Percentiles rank a stretch among this genome's conserved stretches.
phyloP scores from a whole-genome alignment of 2,797 vertebrate species.

The Rhinella marina region DNA sequence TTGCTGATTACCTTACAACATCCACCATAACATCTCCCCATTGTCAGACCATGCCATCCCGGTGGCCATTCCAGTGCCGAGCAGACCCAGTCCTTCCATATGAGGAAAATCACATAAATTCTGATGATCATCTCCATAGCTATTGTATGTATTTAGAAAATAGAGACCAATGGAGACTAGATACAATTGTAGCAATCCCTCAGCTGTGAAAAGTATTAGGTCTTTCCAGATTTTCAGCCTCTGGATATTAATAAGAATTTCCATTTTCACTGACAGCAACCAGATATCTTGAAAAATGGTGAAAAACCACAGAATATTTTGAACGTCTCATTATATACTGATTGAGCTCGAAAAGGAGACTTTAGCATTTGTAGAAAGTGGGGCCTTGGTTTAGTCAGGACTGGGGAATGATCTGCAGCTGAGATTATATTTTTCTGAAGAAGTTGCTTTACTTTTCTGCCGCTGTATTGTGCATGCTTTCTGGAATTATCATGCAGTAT shows the following conservation, averaged over 20 bases:
- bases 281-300: not conserved
- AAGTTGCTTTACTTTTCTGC: not conserved
- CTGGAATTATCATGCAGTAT: not conserved
- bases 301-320: not conserved
- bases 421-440: not conserved
- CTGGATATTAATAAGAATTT: not conserved
- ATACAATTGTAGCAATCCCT: not conserved
- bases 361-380: not conserved
- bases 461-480: not conserved
- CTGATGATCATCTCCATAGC: not conserved
- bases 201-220: not conserved
- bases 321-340: not conserved
- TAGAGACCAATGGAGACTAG: not conserved
- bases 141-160: not conserved
- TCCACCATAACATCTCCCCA: not conserved
- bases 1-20: not conserved
- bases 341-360: not conserved
- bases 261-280: not conserved
- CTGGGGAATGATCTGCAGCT: not conserved
- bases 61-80: not conserved
- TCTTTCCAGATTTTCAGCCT: not conserved
- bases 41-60: not conserved
- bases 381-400: not conserved
- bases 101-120: not conserved
- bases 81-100: not conserved